Conservation (phyloP, 2,113 vertebrate genomes). For the Pomatostomus ruficeps region DNA sequence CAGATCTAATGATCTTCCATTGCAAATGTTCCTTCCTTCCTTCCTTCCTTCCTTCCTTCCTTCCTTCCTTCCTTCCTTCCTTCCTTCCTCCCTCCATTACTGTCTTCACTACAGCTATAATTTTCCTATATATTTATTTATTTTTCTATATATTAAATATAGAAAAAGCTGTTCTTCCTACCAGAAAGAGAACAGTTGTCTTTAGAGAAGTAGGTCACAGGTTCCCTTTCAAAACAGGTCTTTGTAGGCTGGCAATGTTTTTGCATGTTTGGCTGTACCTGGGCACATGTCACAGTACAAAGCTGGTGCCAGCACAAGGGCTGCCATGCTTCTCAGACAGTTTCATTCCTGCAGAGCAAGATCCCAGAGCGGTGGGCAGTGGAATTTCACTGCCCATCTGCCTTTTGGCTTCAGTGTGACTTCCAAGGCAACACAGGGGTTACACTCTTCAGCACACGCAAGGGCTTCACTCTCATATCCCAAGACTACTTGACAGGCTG, state of each 20-base stretch:
- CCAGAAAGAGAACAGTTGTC: not conserved
- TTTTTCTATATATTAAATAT: not conserved
- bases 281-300: accelerated
- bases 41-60: not conserved
- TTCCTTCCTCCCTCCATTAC: not conserved
- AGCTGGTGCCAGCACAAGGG: not conserved
- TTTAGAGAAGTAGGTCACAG: not conserved
- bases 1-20: not conserved
- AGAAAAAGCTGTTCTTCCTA: not conserved
- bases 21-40: not conserved
- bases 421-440: not conserved
- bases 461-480: not conserved
- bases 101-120: not conserved
- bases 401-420: not conserved
- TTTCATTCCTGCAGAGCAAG: not conserved
- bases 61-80: not conserved
- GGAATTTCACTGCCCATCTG: not conserved
- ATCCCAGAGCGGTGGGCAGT: not conserved
- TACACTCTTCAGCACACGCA: not conserved
- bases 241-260: not conserved
- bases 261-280: not conserved
- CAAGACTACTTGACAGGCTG: not conserved
- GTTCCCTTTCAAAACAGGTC: not conserved
- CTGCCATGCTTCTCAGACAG: not conserved
- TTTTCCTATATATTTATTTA: not conserved